Evolutionary conservation across 2,888 invertebrate genomes (phyloP), one percentile per base, ranked within the genome.

Genomic region (Nasonovia ribisnigri): DNA sequence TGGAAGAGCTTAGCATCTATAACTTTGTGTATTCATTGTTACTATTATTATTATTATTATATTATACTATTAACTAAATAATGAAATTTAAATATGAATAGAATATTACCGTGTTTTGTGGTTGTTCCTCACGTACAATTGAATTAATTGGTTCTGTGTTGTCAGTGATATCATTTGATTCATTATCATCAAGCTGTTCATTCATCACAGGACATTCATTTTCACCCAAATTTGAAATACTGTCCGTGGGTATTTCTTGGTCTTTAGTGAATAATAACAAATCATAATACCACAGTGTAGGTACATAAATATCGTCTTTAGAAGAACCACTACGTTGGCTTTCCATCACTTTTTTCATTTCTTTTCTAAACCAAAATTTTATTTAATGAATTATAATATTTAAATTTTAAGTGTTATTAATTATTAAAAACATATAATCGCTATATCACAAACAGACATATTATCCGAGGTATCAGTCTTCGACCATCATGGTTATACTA

Each of bases 201-300:
- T 84, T 84, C 84, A 84, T 84, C 84, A 84, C 84, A 84, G 84
- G 42, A 84, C 42, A 84, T 84, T 84, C 42, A 84, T 84, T 84
- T 84, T 84, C 84, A 42, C 84, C 84, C 84, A 84, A 84, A 84
- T 84, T 84, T 84, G 84, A 84, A 84, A 84, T 84, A 42, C 84
- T 84, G 84, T 84, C 84, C 20, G 84, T 84, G 20, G 84, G 84
- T 43, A 43, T 84, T 84, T 84, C 84, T 84, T 84, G 84, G 24
- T 84, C 84, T 84, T 84, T 84, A 84, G 84, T 84, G 24, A 84
- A 84, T 24, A 84, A 20, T 20, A 84, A 84, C 8, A 84, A 84
- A 43, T 84, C 24, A 26, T 43, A 24, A 84, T 84, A 42, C 42
- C 42, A 84, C 20, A 84, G 84, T 84, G 42, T 43, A 5, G 57